Conservation (phyloP, 1,140 invertebrate species). For the Zaprionus capensis region DNA sequence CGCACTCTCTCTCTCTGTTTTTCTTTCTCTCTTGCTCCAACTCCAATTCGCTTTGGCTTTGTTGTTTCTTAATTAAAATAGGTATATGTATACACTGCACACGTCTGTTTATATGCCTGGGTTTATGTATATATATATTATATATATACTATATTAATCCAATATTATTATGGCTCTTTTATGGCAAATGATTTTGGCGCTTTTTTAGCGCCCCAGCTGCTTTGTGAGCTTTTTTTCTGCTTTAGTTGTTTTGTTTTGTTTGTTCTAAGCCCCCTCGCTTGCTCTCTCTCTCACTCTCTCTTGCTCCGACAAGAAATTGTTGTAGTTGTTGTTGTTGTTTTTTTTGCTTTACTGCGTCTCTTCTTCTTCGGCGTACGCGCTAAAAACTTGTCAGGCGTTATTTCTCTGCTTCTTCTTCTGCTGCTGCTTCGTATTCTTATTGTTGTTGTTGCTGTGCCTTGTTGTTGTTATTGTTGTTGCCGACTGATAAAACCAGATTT, state of each 20-base stretch:
- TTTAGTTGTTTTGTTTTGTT: conserved; percentile 32
- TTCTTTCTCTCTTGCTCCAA: conserved; percentile 26
- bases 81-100: conserved; percentile 18
- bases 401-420: conserved; percentile 25
- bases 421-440: conserved; percentile 9
- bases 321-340: conserved; percentile 37
- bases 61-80: conserved; percentile 51
- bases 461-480: conserved; percentile 39
- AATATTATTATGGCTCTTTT: conserved; percentile 30
- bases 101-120: conserved; percentile 15
- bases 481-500: conserved; percentile 79
- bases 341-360: conserved; percentile 50
- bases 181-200: conserved; percentile 44
- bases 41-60: conserved; percentile 39
- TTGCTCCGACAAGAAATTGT: conserved; percentile 17
- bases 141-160: conserved; percentile 11
- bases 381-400: conserved; percentile 52
- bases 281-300: conserved; percentile 1
- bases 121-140: conserved; percentile 4
- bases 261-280: conserved; percentile 40
- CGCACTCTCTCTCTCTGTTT: conserved; percentile 9
- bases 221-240: conserved; percentile 27
- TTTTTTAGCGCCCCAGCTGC: conserved; percentile 47
- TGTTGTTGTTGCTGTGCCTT: conserved; percentile 7
- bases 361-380: conserved; percentile 34